phyloP scores from a whole-genome alignment of 2,797 vertebrate genomes.

The Rachycentron canadum region DNA sequence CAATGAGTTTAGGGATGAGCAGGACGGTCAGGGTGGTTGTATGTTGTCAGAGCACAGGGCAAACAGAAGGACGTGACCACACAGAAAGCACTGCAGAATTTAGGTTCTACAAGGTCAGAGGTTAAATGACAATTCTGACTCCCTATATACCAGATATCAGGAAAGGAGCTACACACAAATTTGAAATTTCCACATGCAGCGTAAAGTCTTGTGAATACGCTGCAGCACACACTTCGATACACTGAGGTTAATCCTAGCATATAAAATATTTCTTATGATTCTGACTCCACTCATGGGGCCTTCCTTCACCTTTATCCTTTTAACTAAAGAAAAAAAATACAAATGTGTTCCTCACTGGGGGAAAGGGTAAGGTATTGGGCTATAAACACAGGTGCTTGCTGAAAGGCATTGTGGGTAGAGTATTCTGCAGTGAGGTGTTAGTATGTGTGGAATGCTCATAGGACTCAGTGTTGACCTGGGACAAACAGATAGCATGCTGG shows the following conservation, averaged over 20 bases:
- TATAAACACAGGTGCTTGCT: slow-evolving; percentile 73
- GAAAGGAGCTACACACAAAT: background rate
- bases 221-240: background rate
- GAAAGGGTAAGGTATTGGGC: slow-evolving; percentile 57
- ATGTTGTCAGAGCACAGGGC: background rate
- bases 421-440: slow-evolving; percentile 82
- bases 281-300: background rate
- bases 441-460: slow-evolving; percentile 82
- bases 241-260: background rate
- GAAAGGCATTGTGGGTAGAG: slow-evolving; percentile 76
- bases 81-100: background rate
- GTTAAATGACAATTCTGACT: slow-evolving; percentile 4
- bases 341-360: slow-evolving; percentile 29
- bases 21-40: background rate
- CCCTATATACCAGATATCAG: background rate
- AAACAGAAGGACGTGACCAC: slow-evolving; percentile 6
- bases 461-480: slow-evolving; percentile 78
- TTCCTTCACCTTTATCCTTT: background rate
- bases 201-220: background rate
- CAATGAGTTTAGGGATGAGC: background rate
- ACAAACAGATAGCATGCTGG: slow-evolving; percentile 80
- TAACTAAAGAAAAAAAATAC: slow-evolving; percentile 1
- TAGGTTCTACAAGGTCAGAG: slow-evolving; percentile 23
- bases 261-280: background rate
- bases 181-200: background rate